Evolutionary conservation across 2,888 invertebrate genomes (phyloP), one percentile per base, ranked within the genome.

Genomic region (Sesia apiformis): DNA sequence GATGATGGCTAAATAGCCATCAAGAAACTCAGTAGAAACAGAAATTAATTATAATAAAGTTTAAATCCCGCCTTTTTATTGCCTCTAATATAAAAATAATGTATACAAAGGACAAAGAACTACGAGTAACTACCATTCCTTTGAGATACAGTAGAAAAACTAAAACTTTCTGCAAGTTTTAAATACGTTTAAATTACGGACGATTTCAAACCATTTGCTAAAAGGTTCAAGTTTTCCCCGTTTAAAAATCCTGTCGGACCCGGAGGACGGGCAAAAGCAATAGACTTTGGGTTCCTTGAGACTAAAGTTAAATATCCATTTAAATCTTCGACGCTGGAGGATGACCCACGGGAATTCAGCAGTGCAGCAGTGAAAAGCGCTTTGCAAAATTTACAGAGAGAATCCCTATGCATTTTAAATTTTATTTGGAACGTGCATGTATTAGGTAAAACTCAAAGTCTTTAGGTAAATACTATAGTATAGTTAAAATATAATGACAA

Each of bases 261-360:
- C 23, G 65, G 58, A 66, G 70, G 69, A 75, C 78, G 74, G 73
- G 72, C 71, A 74, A 73, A 81, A 73, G 81, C 84, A 82, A 84
- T 82, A 84, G 86, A 86, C 84, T 85, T 81, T 78, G 71, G 82
- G 81, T 81, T 83, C 75, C 80, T 78, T 77, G 83, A 86, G 85
- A 85, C 82, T 83, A 78, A 87, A 86, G 84, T 88, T 88, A 85
- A 87, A 86, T 88, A 88, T 87, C 87, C 85, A 86, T 88, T 88
- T 88, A 88, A 86, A 87, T 87, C 84, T 84, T 84, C 82, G 81
- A 79, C 74, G 80, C 77, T 71, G 69, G 65, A 59, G 60, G 57
- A 65, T 65, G 64, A 72, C 72, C 65, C 53, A 2, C 4, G 85
- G 78, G 83, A 74, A 69, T 65, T 61, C 69, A 81, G 82, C 84